phyloP scores from a whole-genome alignment of 1,140 invertebrate species.

The Lysiphlebus fabarum region DNA sequence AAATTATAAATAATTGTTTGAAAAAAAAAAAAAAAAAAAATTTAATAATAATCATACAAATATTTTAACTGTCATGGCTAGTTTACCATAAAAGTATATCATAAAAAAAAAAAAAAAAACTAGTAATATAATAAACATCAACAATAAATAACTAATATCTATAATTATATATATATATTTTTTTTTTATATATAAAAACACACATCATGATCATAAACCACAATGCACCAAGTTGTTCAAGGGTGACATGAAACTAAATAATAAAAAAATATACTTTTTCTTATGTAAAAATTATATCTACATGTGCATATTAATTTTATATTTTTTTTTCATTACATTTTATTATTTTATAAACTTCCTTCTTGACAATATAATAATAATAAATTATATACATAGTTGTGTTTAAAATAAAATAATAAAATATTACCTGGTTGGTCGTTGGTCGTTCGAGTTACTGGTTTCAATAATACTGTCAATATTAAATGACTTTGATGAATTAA shows the following conservation, averaged over 20 bases:
- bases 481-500: slow-evolving; percentile 19
- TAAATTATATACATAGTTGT: not conserved
- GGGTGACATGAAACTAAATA: slow-evolving; percentile 10
- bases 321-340: no score
- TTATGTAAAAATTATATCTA: not conserved
- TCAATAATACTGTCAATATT: slow-evolving; percentile 29
- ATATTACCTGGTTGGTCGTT: slow-evolving; percentile 22
- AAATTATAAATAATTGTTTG: no score
- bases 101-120: not conserved
- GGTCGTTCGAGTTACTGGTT: slow-evolving; percentile 22
- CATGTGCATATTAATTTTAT: no score
- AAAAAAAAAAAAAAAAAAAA: no score
- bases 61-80: no score
- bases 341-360: no score
- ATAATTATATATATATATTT: no score
- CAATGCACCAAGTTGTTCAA: slow-evolving; percentile 13
- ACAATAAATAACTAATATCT: not conserved
- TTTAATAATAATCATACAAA: no score
- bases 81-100: no score
- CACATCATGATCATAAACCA: slow-evolving; percentile 1
- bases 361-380: no score
- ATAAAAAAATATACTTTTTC: not conserved
- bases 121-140: not conserved
- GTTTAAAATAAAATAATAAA: slow-evolving; percentile 13
- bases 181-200: not conserved